A percentile compares a stretch with the other conserved stretches of the same genome.
phyloP scores from a whole-genome alignment of 1,140 invertebrate genomes.

The Drosophila micromelanica region DNA sequence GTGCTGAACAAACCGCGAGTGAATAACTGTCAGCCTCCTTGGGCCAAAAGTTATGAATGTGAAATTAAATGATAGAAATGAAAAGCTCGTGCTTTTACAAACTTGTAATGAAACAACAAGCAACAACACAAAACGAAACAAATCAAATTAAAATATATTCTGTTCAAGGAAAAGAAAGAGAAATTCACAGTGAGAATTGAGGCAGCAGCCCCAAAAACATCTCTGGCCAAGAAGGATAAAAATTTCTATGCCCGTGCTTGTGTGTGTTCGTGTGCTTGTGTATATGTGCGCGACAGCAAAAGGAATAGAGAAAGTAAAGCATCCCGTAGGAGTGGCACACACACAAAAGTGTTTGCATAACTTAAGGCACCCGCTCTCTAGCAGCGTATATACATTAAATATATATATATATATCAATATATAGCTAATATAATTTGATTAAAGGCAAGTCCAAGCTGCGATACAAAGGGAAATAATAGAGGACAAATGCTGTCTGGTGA shows the following conservation, averaged over 20 bases:
- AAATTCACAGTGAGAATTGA: conserved; percentile 37
- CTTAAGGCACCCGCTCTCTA: conserved; percentile 55
- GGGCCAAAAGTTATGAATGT: conserved; percentile 16
- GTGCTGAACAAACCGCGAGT: conserved; percentile 7
- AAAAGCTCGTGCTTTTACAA: conserved; percentile 44
- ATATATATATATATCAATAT: not conserved
- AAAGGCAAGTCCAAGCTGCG: conserved; percentile 29
- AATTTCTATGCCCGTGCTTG: conserved; percentile 35
- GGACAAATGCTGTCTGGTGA: conserved; percentile 6
- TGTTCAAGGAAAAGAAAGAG: not conserved
- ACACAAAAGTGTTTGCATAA: conserved; percentile 75
- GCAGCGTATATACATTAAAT: not conserved
- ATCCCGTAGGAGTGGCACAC: conserved; percentile 75
- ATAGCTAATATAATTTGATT: conserved; percentile 60
- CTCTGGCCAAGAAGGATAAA: conserved; percentile 40
- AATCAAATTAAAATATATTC: conserved; percentile 24
- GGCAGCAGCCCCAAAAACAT: conserved; percentile 6
- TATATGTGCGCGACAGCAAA: conserved; percentile 51
- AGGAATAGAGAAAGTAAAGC: conserved; percentile 79
- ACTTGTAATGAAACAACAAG: conserved; percentile 34
- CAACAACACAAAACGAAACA: conserved; percentile 13
- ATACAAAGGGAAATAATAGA: conserved; percentile 9
- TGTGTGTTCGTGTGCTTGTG: conserved; percentile 22
- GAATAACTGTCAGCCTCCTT: conserved; percentile 5
- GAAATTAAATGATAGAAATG: conserved; percentile 16